These are phyloP conservation scores for Hemaris fuciformis DNA, from an alignment of 2,888 invertebrate genomes.

Conservation along the genomic window DNA sequence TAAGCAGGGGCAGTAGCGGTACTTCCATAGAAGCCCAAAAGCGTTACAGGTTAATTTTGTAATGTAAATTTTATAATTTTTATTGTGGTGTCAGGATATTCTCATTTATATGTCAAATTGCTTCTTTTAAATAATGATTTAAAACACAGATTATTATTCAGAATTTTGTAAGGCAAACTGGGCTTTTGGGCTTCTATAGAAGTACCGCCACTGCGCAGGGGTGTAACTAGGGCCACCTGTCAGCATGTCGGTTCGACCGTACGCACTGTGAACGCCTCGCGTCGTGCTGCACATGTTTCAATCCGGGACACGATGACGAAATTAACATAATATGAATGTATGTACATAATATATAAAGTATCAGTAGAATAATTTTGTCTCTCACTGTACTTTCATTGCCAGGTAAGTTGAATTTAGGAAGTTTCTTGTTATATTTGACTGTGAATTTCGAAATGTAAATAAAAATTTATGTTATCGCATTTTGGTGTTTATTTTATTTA, in stretches of 20 bases:
- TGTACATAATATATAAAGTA: slow-evolving; percentile 30
- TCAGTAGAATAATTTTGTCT: slow-evolving; percentile 26
- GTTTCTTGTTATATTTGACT: slow-evolving; percentile 72
- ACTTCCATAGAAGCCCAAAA: no score
- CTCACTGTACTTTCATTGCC: slow-evolving; percentile 60
- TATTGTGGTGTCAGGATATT: no score
- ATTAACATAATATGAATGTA: slow-evolving; percentile 21
- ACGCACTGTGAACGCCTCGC: neutral
- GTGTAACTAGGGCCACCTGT: no score
- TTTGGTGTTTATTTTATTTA: slow-evolving; percentile 43
- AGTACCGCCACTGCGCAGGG: no score
- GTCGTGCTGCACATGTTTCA: neutral
- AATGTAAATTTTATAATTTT: no score
- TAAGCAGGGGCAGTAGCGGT: no score
- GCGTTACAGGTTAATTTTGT: no score
- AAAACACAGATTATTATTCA: no score
- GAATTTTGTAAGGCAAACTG: no score
- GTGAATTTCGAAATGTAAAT: slow-evolving; percentile 79
- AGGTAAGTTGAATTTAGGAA: slow-evolving; percentile 52
- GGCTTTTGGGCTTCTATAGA: no score
- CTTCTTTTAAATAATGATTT: no score
- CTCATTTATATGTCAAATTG: no score
- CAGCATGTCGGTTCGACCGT: neutral
- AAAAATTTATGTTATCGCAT: slow-evolving; percentile 79
- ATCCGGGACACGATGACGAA: slow-evolving; percentile 16